Evolutionary conservation across 2,113 vertebrate species (phyloP), one percentile per base, ranked within the genome.

Genomic region (Megaceryle maxima): DNA sequence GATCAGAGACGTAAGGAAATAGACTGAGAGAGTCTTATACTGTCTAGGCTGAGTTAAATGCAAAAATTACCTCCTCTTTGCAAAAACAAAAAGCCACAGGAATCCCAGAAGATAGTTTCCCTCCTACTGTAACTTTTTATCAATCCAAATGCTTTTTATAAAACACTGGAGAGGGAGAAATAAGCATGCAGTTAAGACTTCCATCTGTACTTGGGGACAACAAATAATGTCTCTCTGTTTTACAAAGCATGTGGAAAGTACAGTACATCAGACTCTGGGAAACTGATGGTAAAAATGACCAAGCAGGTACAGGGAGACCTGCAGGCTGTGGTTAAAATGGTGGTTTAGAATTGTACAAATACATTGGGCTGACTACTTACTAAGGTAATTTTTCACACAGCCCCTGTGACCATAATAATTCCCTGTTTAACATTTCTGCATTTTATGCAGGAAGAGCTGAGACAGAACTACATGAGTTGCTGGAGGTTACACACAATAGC

Each of bases 291-390:
- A 73, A 51, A 37, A 46, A 14, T 6, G 59, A 57, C 44, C 8
- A 5, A 0, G 2, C 11, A 59, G 41, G 29, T 0, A 20, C 12
- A 29, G 2, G 11, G 31, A 39, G 57, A 66, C 12, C 53, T 79
- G 48, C n/a, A 21, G 53, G 17, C 29, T 51, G 53, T 14, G 43
- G 53, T 22, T 57, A 59, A 35, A 87, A 68, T 1, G 4, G 51
- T 14, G n/a, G 21, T 25, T 44, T 7, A n/a, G 51, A 70, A 87
- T 1, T 56, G 48, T 53, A 64, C n/a, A 82, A 67, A 46, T 18
- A 78, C 5, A 13, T 4, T 25, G 44, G 75, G 39, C 63, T 87
- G 84, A 22, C 24, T 73, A n/a, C 70, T 95, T 41, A 48, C 33
- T 33, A 25, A 19, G 53, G 60, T 37, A 26, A 50, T 55, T 81